Base-by-base conservation (phyloP, 2,888 invertebrate species). In the Dasysyrphus albostriatus region DNA sequence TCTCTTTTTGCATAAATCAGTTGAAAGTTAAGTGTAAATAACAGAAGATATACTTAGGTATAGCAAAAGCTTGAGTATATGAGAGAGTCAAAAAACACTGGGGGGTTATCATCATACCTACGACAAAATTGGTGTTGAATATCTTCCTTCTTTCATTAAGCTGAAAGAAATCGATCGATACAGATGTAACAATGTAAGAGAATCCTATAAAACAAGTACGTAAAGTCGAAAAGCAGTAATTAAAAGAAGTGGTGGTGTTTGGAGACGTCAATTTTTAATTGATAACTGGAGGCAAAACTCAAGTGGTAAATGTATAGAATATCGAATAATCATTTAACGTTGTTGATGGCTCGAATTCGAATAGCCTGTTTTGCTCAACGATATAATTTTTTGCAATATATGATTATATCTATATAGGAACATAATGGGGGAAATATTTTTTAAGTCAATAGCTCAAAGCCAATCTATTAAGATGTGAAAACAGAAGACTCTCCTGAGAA, bases 1-100 rank as follows among this genome's bases (percentile, higher is more conserved):
- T 61, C 24, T 14, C n/a, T 24, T 42, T 61, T 42, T 9, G 9
- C 5, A 61, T 61, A 61, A 61, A 42, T 42, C 61, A 61, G 1
- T 14, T 24, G 19, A 3, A 24, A 59, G 34, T 7, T 19, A 16
- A 61, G 1, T 42, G 24, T 24, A 1, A 32, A 14, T 61, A 61
- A 24, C 4, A 58, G 24, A 24, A 24, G 24, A 24, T 24, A 24
- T 24, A 1, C 32, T 4, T 32, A 24, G 24, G 24, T 24, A 4
- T 9, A 14, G 9, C n/a, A 42, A 19, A 61, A 42, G 8, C 14
- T 24, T 5, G 24, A 39, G 16, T n/a, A 24, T 24, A 39, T 19
- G 59, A 12, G 8, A 12, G 8, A 24, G 24, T 3, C 14, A 4
- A 39, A 39, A 24, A 39, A 10, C 16, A 9, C 16, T 16, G 1